phyloP scores from a whole-genome alignment of 2,888 invertebrate species.

The Scaptomyza caliginosa region DNA sequence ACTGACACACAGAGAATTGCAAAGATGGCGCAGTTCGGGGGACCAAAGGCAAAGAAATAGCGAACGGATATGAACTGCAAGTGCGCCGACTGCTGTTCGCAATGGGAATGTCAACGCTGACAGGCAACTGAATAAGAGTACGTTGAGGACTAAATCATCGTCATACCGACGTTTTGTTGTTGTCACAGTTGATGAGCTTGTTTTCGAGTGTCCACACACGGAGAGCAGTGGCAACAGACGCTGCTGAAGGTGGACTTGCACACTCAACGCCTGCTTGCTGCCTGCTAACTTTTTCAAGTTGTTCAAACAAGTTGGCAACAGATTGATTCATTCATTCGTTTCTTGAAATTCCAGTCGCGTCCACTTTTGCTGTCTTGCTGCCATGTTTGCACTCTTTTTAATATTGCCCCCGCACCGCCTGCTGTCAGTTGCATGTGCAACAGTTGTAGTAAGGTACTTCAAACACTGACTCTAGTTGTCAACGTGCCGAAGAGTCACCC shows the following conservation, averaged over 20 bases:
- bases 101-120: slow-evolving; percentile 31
- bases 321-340: slow-evolving; percentile 39
- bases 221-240: neutral
- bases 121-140: slow-evolving; percentile 9
- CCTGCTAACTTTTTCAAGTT: slow-evolving; percentile 64
- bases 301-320: slow-evolving; percentile 49
- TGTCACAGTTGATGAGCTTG: slow-evolving; percentile 68
- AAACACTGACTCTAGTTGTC: slow-evolving; percentile 41
- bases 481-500: slow-evolving; percentile 22
- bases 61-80: slow-evolving; percentile 59
- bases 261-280: slow-evolving; percentile 11
- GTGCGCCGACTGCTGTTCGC: slow-evolving; percentile 36
- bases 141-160: slow-evolving; percentile 42
- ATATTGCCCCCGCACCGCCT: slow-evolving; percentile 20
- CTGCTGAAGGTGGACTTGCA: slow-evolving; percentile 25
- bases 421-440: slow-evolving; percentile 53
- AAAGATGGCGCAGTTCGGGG: too few species aligned
- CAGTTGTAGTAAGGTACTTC: slow-evolving; percentile 59
- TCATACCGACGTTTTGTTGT: slow-evolving; percentile 55
- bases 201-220: slow-evolving; percentile 59
- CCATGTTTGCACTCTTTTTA: slow-evolving; percentile 28
- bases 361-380: slow-evolving; percentile 46
- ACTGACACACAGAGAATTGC: slow-evolving; percentile 17
- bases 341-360: slow-evolving; percentile 52
- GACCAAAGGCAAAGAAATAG: slow-evolving; percentile 5